Evolutionary conservation across 2,888 invertebrate species (phyloP).

Genomic region (Sesamia inferens): DNA sequence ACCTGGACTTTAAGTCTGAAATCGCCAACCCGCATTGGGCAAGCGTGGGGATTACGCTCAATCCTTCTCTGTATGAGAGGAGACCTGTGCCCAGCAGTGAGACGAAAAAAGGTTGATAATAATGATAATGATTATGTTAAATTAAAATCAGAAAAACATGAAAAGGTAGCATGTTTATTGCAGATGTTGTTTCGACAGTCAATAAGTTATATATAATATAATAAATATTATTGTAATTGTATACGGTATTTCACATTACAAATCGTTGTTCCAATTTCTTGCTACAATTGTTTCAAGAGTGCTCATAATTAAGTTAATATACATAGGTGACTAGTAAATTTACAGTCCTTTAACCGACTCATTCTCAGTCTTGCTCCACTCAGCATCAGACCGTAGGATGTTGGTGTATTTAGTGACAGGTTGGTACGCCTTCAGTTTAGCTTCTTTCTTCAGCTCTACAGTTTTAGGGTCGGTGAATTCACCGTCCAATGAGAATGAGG

Average conservation of each 20-base stretch:
- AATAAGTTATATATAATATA: slow-evolving; percentile 13
- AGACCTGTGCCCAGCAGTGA: no score
- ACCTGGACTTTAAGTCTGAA: no score
- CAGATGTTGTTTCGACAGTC: not conserved
- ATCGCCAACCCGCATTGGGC: no score
- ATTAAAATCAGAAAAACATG: not conserved
- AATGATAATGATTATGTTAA: no score
- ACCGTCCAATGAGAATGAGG: slow-evolving; percentile 88
- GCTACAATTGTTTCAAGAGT: not conserved
- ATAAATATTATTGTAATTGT: slow-evolving; percentile 6
- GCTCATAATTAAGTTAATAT: not conserved
- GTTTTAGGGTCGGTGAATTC: slow-evolving; percentile 84
- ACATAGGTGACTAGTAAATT: not conserved
- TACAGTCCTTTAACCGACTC: slow-evolving; percentile 32
- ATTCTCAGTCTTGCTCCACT: slow-evolving; percentile 69
- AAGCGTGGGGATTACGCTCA: no score
- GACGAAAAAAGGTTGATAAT: no score
- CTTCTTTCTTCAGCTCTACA: slow-evolving; percentile 78
- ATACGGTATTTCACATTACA: no score
- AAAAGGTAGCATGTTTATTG: slow-evolving; percentile 9
- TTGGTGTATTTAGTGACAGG: slow-evolving; percentile 72
- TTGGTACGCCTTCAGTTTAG: slow-evolving; percentile 81
- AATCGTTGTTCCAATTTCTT: not conserved
- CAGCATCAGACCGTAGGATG: slow-evolving; percentile 73
- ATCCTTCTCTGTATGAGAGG: no score